These are phyloP conservation scores for Trachymyrmex septentrionalis DNA, from an alignment of 1,140 invertebrate genomes.

Conservation along the genomic window DNA sequence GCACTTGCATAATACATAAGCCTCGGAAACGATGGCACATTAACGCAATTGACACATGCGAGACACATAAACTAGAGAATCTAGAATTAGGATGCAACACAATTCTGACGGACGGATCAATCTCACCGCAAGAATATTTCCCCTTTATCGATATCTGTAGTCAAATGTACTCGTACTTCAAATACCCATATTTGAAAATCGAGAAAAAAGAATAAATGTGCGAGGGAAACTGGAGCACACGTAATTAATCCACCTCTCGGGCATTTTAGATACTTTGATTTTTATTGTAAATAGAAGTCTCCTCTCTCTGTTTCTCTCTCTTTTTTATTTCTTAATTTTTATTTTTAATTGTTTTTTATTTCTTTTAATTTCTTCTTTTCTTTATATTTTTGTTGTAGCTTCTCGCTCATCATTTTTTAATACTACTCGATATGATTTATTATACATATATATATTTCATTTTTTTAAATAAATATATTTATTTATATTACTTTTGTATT, in stretches of 20 bases:
- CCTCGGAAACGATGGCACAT: slow-evolving; percentile 16
- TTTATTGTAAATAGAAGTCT: slow-evolving; percentile 54
- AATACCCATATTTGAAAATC: slow-evolving; percentile 11
- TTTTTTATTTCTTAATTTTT: no score
- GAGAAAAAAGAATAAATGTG: background rate
- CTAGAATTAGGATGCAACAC: no score
- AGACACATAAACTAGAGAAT: background rate
- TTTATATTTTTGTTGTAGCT: no score
- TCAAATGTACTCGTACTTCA: background rate
- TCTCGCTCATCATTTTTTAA: no score
- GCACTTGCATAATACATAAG: slow-evolving; percentile 51
- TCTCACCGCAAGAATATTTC: background rate
- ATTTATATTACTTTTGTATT: no score
- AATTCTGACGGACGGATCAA: background rate
- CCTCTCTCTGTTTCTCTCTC: background rate
- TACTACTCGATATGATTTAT: no score
- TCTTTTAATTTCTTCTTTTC: no score
- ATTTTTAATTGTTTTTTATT: no score
- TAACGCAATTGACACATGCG: background rate
- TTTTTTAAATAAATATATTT: no score
- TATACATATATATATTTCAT: no score
- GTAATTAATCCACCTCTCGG: slow-evolving; percentile 56
- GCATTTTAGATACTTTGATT: slow-evolving; percentile 56
- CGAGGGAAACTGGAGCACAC: slow-evolving; percentile 61
- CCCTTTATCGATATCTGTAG: background rate